Evolutionary conservation across 2,113 vertebrate genomes (phyloP).

Genomic region (Phylloscopus trochiloides): DNA sequence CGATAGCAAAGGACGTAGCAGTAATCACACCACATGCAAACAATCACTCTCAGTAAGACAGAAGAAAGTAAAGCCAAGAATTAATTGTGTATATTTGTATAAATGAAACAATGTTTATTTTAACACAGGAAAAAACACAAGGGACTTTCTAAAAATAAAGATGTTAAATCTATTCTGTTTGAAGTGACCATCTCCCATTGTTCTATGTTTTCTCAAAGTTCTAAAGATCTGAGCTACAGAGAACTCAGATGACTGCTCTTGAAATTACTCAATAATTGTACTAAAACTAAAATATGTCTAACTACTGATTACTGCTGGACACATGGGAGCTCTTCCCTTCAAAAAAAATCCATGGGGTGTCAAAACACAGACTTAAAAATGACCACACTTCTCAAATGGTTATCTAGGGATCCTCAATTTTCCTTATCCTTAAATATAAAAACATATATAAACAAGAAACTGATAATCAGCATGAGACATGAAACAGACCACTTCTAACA

Average conservation of each 20-base stretch:
- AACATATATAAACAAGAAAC: neutral
- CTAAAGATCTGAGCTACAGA: neutral
- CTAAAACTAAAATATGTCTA: neutral
- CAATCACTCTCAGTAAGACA: neutral
- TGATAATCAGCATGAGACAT: neutral
- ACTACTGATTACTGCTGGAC: neutral
- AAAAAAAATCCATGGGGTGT: neutral
- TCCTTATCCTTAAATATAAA: neutral
- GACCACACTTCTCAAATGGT: neutral
- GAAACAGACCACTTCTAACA: neutral
- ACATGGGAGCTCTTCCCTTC: neutral
- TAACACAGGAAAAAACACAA: neutral
- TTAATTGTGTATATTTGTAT: neutral
- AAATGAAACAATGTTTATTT: neutral
- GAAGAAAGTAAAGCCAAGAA: neutral
- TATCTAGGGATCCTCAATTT: neutral
- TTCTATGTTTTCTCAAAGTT: neutral
- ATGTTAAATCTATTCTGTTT: neutral
- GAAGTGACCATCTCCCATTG: neutral
- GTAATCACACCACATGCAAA: neutral
- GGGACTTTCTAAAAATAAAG: neutral
- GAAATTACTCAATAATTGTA: neutral
- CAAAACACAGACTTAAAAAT: neutral
- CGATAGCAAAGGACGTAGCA: neutral
- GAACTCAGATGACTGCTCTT: neutral